Base-by-base conservation (phyloP, 2,888 invertebrate species). In the Scaptomyza parva region DNA sequence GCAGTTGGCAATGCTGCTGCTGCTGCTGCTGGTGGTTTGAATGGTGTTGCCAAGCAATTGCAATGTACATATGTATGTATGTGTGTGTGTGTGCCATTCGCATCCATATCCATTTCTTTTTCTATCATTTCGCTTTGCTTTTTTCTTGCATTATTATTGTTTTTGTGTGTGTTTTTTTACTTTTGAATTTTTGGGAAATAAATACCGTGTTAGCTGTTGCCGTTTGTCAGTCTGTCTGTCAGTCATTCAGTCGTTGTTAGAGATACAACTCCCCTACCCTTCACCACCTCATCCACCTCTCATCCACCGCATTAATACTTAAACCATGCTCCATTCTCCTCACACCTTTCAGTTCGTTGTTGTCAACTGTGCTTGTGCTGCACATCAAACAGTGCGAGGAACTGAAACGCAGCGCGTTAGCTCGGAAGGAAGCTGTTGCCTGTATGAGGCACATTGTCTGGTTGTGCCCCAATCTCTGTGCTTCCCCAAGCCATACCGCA, bases 341-440 rank as follows among this genome's bases (percentile, higher is more conserved):
- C 26, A 44, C 37, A 40, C 24, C 24, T n/a, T 37, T 14, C 12
- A n/a, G n/a, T n/a, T n/a, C n/a, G n/a, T n/a, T n/a, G 12, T 30
- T 3, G 28, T 30, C 28, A 12, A 33, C 30, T 30, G 53, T 41
- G 52, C 51, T 71, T 30, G 53, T 41, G 52, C 51, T 71, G 77
- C 73, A 74, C 77, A 76, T 74, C 77, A 74, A 74, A 71, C 72
- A n/a, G 77, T 76, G 62, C 69, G 44, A 60, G 58, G 22, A 33
- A 60, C 54, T 12, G 51, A 54, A 52, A 14, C 61, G 54, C 72
- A 78, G 33, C 79, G 76, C 76, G 65, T 75, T 84, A 79, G 80
- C 72, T 77, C 84, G 86, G 78, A 84, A 80, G 86, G 84, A 85
- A 84, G 88, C 88, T 78, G 81, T 87, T 82, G 76, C 66, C 68